phyloP scores from a whole-genome alignment of 92 coral and sea anemone genomes.

The Actinernus sp. region DNA sequence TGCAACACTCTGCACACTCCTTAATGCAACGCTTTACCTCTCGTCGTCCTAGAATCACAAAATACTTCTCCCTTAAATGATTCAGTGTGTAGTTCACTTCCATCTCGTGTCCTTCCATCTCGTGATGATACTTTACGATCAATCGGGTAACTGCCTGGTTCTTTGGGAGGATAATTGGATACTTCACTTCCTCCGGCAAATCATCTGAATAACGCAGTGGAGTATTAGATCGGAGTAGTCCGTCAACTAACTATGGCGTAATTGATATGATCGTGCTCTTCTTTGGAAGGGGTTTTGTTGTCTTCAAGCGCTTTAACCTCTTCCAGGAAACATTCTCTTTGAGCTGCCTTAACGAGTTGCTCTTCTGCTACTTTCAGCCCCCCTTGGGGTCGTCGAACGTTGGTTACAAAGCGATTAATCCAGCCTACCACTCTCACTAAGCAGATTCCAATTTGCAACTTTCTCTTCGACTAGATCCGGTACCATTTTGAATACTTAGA shows the following conservation, averaged over 20 bases:
- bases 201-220: conserved; percentile 32
- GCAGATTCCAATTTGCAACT: conserved; percentile 60
- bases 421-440: conserved; percentile 68
- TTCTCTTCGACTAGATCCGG: conserved; percentile 26
- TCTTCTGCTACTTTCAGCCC: conserved; percentile 58
- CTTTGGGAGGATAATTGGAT: conserved; percentile 49
- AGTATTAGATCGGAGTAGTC: conserved; percentile 50
- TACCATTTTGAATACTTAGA: conserved; percentile 74
- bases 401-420: conserved; percentile 57
- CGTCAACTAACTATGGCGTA: conserved; percentile 43
- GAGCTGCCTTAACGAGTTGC: conserved; percentile 39
- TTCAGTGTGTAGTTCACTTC: conserved; percentile 55
- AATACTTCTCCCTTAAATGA: conserved; percentile 42
- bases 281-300: conserved; percentile 20
- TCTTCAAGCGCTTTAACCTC: conserved; percentile 50
- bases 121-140: conserved; percentile 41
- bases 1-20: too few relatives aligned
- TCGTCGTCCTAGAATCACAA: conserved; percentile 27
- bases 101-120: conserved; percentile 53
- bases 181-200: conserved; percentile 44
- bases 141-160: conserved; percentile 13
- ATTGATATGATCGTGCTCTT: conserved; percentile 31
- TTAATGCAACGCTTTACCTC: conserved; percentile 35
- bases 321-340: conserved; percentile 32
- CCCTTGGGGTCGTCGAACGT: conserved; percentile 35